A percentile compares a stretch with the other conserved stretches of the same genome.
Conservation (phyloP, 2,888 invertebrate species). For the Xestia c-nigrum region DNA sequence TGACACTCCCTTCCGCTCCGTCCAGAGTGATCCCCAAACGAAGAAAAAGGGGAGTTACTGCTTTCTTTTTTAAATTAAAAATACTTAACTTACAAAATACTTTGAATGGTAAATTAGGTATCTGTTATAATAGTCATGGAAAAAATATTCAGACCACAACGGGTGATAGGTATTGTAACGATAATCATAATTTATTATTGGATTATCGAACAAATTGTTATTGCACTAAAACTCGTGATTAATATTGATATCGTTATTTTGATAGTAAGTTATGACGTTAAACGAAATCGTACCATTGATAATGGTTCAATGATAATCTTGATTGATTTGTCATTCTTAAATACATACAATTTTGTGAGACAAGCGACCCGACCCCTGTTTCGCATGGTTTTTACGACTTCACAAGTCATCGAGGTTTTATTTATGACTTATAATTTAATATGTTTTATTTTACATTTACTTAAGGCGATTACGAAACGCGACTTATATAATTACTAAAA, state of each 20-base stretch:
- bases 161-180: background rate
- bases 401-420: background rate
- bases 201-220: slow-evolving; percentile 20
- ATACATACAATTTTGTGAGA: background rate
- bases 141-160: slow-evolving; percentile 4
- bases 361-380: background rate
- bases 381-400: background rate
- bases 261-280: slow-evolving; percentile 27
- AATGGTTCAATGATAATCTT: slow-evolving; percentile 1
- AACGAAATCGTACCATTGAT: slow-evolving; percentile 22
- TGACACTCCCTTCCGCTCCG: no score
- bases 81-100: no score
- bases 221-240: background rate
- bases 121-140: background rate
- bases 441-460: no score
- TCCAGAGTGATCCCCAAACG: no score
- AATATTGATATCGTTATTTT: slow-evolving; percentile 11
- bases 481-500: no score
- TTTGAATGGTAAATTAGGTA: background rate
- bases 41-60: no score
- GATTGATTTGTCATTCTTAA: slow-evolving; percentile 9
- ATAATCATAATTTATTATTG: slow-evolving; percentile 14
- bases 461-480: no score
- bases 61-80: no score
- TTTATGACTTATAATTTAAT: background rate